Evolutionary conservation across 2,797 vertebrate species (phyloP), one percentile per base, ranked within the genome.

Genomic region (Coranthus polyacanthus): DNA sequence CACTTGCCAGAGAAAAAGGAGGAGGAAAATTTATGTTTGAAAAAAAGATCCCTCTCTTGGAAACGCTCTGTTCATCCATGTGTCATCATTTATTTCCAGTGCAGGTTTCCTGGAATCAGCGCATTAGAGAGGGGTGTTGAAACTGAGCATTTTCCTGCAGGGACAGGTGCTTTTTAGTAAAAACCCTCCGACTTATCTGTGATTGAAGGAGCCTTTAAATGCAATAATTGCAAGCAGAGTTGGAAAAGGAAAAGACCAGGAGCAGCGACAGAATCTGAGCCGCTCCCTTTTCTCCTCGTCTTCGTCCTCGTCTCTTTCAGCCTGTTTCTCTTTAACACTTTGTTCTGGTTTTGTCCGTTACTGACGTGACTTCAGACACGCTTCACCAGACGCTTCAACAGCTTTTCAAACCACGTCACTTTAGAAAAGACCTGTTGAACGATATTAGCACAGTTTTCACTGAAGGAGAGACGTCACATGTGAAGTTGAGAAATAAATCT

Each of bases 71-170:
- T 36, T 22, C 49, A 17, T 17, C 67, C 79, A 88, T 77, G 73
- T 84, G 80, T 87, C 78, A 79, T 77, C 78, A 65, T 81, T 86
- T 81, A 82, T 71, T 65, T 77, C 67, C 73, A 83, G 26, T 15
- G 56, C 37, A 43, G 54, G 37, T 37, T 79, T 89, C 78, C 85
- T 83, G 81, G 82, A 86, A 83, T 68, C 60, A 52, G 34, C 63
- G 61, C 61, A 63, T 79, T 63, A 75, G 69, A 32, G 20, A 3
- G 10, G 51, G 54, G 77, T 73, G 79, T 75, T 81, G 84, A 84
- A 81, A 78, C 1, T 3, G 45, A 60, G 64, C 43, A 47, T 45
- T 81, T 81, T 68, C 57, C 47, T 58, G 57, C 53, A 54, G 75
- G 59, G 74, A 67, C 81, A 86, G 82, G 85, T 86, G 82, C 61